These are phyloP conservation scores for Serilophus lunatus DNA, from an alignment of 2,113 vertebrate species.

Conservation along the genomic window DNA sequence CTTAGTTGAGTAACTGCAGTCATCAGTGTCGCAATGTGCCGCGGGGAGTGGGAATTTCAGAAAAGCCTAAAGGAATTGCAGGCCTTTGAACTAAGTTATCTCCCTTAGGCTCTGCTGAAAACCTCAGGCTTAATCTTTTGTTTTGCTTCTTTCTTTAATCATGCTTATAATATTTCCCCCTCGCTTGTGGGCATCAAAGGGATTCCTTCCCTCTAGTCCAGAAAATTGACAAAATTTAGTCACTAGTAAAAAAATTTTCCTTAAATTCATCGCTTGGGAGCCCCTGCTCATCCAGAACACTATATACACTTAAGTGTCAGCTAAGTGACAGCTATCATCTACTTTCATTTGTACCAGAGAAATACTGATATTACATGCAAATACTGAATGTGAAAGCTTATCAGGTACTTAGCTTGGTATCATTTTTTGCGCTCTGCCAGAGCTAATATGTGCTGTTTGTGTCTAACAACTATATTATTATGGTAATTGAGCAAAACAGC, in stretches of 20 bases:
- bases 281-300: neutral
- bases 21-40: neutral
- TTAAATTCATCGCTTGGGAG: neutral
- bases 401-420: neutral
- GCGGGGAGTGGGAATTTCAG: neutral
- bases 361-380: neutral
- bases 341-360: neutral
- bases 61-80: neutral
- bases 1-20: neutral
- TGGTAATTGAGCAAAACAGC: slow-evolving; percentile 30
- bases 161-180: neutral
- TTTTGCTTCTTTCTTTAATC: neutral
- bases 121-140: slow-evolving; percentile 2
- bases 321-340: neutral
- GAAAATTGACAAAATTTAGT: neutral
- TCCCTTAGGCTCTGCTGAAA: neutral
- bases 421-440: neutral
- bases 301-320: neutral
- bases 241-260: neutral
- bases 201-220: neutral
- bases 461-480: slow-evolving; percentile 7
- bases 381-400: slow-evolving; percentile 4
- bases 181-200: neutral
- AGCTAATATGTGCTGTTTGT: neutral
- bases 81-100: slow-evolving; percentile 1